Evolutionary conservation across 2,113 vertebrate genomes (phyloP).

Genomic region (Xiphophorus hellerii): DNA sequence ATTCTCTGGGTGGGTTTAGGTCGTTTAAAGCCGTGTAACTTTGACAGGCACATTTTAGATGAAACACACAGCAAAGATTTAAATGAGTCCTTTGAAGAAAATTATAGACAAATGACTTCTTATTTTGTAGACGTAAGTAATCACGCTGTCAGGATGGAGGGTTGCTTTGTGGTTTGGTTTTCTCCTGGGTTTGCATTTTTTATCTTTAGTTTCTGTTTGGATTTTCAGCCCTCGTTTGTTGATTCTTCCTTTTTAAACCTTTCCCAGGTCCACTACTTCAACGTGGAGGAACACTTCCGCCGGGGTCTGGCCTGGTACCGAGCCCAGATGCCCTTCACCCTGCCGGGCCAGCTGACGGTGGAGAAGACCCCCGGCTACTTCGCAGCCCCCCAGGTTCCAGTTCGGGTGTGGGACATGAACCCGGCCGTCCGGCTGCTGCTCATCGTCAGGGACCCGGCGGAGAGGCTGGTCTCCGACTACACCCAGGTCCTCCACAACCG

Average conservation of each 20-base stretch:
- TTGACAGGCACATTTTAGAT: too few relatives aligned
- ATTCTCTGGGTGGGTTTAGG: too few relatives aligned
- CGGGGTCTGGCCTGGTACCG: constrained; percentile 83
- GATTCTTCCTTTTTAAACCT: neutral
- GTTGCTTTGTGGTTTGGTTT: too few relatives aligned
- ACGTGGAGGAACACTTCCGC: constrained; percentile 82
- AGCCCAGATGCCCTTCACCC: constrained; percentile 81
- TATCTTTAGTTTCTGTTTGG: too few relatives aligned
- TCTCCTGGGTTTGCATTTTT: too few relatives aligned
- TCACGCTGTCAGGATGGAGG: too few relatives aligned
- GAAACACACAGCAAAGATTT: too few relatives aligned
- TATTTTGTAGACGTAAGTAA: too few relatives aligned
- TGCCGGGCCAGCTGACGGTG: constrained; percentile 78
- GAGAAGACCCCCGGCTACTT: constrained; percentile 87
- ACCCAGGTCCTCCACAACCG: constrained; percentile 86
- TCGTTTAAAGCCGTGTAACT: too few relatives aligned
- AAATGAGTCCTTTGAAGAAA: too few relatives aligned
- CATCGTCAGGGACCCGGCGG: constrained; percentile 83
- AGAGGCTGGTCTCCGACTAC: constrained; percentile 85
- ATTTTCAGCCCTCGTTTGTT: too few relatives aligned
- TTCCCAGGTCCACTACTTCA: constrained; percentile 83
- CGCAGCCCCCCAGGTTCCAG: constrained; percentile 74
- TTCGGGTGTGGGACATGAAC: constrained; percentile 75
- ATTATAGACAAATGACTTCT: too few relatives aligned
- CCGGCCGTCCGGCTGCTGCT: constrained; percentile 78